Conservation (phyloP, 2,113 vertebrate species). For the Danio rerio region GRCz12tu NC_133181.1:46061001-46061500, state of each 20-base stretch:
- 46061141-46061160: slow-evolving; percentile 80
- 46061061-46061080: slow-evolving; percentile 74
- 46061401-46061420: background rate
- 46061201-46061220: slow-evolving; percentile 80
- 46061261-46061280: slow-evolving; percentile 68
- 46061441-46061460: too few species aligned
- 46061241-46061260: slow-evolving; percentile 75
- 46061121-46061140: slow-evolving; percentile 74
- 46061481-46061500: too few species aligned
- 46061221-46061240: slow-evolving; percentile 78
- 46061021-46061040: slow-evolving; percentile 67
- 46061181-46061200: slow-evolving; percentile 77
- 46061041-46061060: slow-evolving; percentile 71
- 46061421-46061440: too few species aligned
- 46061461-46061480: too few species aligned
- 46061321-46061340: slow-evolving; percentile 67
- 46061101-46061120: slow-evolving; percentile 69
- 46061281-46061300: slow-evolving; percentile 55
- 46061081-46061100: slow-evolving; percentile 62
- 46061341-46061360: slow-evolving; percentile 53
- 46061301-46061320: slow-evolving; percentile 74
- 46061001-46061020: slow-evolving; percentile 73
- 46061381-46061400: slow-evolving; percentile 32
- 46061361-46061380: slow-evolving; percentile 42
- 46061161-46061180: slow-evolving; percentile 74